These are phyloP conservation scores for Fringilla coelebs DNA, from an alignment of 2,797 vertebrate species.

Conservation along the genomic window DNA sequence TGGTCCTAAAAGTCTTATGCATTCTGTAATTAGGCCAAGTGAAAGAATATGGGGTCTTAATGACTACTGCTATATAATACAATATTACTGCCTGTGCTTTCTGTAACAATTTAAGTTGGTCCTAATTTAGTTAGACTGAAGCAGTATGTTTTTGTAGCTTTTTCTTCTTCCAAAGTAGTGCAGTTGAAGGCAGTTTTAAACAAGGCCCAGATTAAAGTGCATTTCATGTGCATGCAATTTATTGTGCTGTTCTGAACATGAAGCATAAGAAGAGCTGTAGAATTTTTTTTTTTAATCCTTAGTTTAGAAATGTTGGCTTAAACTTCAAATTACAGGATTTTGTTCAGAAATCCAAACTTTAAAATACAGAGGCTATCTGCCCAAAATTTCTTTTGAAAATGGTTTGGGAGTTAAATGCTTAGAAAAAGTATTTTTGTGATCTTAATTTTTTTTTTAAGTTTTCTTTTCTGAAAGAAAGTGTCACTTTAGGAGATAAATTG, in stretches of 20 bases:
- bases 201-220: background rate
- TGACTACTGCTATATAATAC: background rate
- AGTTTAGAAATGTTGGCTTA: background rate
- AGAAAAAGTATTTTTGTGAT: background rate
- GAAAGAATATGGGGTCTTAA: background rate
- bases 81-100: background rate
- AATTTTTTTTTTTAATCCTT: background rate
- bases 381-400: background rate
- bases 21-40: background rate
- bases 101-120: background rate
- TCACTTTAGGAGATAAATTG: background rate
- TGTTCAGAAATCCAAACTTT: background rate
- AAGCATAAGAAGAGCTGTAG: background rate
- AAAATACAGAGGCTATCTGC: background rate
- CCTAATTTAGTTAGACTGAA: background rate
- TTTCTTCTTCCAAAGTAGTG: background rate
- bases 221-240: background rate
- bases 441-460: background rate
- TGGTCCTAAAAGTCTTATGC: background rate
- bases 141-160: background rate
- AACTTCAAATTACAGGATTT: background rate
- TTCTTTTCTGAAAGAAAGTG: background rate
- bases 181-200: background rate
- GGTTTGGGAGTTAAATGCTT: background rate
- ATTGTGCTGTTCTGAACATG: background rate